Evolutionary conservation across 2,113 vertebrate genomes (phyloP).

Genomic region (Rhinoptilus africanus): DNA sequence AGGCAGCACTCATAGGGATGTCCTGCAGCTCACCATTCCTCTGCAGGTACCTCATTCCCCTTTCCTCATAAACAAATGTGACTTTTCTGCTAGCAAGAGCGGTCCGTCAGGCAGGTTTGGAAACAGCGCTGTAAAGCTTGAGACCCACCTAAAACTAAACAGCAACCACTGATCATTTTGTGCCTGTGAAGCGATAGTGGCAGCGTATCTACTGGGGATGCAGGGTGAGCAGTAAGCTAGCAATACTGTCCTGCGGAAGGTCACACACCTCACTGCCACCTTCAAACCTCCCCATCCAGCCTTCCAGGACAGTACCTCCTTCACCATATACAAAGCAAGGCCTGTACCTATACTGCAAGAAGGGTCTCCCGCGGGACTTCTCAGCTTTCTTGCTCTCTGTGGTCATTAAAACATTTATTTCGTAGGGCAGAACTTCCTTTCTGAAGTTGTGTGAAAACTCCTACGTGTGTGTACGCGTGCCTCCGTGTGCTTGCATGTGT

Average conservation of each 20-base stretch:
- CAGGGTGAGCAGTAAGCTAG: not conserved
- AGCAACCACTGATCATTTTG: not conserved
- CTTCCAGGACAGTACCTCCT: not conserved
- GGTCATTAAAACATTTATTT: not conserved
- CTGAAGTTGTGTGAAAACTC: not conserved
- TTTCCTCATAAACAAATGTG: not conserved
- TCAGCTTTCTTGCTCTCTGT: not conserved
- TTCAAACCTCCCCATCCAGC: not conserved
- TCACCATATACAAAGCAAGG: not conserved
- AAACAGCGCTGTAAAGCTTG: not conserved
- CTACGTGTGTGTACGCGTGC: no score
- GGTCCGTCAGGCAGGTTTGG: not conserved
- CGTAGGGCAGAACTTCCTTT: not conserved
- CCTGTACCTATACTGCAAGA: not conserved
- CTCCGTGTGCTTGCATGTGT: no score
- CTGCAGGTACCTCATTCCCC: not conserved
- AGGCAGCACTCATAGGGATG: not conserved
- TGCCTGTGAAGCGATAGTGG: accelerated
- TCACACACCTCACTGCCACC: not conserved
- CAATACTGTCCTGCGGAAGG: not conserved
- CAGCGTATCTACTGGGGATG: not conserved
- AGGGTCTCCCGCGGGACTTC: not conserved
- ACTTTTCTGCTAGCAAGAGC: not conserved
- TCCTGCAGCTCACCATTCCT: not conserved
- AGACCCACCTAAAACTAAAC: not conserved